Evolutionary conservation across 2,797 vertebrate genomes (phyloP).

Genomic region (Acridotheres tristis): DNA sequence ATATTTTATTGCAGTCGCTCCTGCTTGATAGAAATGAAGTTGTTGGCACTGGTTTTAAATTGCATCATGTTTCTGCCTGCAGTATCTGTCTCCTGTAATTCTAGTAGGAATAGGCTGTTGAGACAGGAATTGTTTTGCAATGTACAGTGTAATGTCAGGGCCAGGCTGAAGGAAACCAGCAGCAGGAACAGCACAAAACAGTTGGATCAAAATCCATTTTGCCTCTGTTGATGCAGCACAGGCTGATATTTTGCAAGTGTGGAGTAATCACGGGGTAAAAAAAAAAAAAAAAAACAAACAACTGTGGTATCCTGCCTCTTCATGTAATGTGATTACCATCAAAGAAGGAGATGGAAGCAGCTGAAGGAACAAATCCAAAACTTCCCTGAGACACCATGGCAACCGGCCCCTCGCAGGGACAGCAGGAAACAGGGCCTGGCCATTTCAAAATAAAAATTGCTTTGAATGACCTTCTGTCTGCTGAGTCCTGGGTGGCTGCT

Average conservation of each 20-base stretch:
- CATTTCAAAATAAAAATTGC: not conserved
- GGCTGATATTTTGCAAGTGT: not conserved
- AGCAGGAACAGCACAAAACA: not conserved
- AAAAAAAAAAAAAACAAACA: not conserved
- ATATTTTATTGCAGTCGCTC: not conserved
- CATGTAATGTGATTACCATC: slow-evolving; percentile 1
- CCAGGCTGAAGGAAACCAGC: not conserved
- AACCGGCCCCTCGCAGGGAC: slow-evolving; percentile 66
- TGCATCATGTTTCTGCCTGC: not conserved
- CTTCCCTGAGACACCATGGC: slow-evolving; percentile 70
- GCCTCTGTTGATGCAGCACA: not conserved
- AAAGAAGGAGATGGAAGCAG: slow-evolving; percentile 62
- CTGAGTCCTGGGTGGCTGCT: not conserved
- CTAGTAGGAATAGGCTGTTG: not conserved
- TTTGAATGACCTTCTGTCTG: not conserved
- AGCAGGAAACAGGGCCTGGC: not conserved
- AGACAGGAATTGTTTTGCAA: not conserved
- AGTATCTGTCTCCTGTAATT: not conserved
- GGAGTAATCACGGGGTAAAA: not conserved
- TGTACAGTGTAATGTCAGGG: not conserved
- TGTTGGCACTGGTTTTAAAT: not conserved
- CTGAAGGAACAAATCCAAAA: slow-evolving; percentile 54
- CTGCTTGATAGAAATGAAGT: not conserved
- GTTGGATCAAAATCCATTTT: not conserved
- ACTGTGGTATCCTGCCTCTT: not conserved